A percentile compares a stretch with the other conserved stretches of the same genome.
Evolutionary conservation across 2,888 invertebrate genomes (phyloP).

Genomic region (Temnothorax rugatulus): DNA sequence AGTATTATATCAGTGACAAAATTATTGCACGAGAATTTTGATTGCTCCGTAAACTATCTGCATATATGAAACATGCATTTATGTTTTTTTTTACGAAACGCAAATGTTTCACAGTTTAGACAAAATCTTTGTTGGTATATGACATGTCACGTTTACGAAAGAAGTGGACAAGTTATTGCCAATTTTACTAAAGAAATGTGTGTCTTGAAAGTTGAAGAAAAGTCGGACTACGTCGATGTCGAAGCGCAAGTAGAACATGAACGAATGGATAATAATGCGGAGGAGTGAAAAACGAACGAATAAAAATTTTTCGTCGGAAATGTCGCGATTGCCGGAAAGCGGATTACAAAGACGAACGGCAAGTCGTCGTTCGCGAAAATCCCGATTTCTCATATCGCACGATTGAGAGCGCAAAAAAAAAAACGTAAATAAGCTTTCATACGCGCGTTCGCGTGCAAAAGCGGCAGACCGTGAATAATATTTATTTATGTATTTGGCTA

Average conservation of each 20-base stretch:
- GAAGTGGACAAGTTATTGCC: slow-evolving; percentile 39
- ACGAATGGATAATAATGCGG: slow-evolving; percentile 51
- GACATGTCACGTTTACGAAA: slow-evolving; percentile 13
- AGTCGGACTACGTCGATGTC: slow-evolving; percentile 34
- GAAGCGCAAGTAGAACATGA: slow-evolving; percentile 32
- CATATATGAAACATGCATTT: neutral
- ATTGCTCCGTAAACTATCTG: neutral
- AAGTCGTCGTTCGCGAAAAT: slow-evolving; percentile 44
- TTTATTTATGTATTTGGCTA: slow-evolving; percentile 5
- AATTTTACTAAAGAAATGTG: slow-evolving; percentile 26
- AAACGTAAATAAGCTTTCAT: slow-evolving; percentile 46
- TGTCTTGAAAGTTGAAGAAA: slow-evolving; percentile 35
- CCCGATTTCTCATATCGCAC: slow-evolving; percentile 45
- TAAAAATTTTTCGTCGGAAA: slow-evolving; percentile 51
- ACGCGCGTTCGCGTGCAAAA: neutral
- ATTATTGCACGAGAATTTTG: neutral
- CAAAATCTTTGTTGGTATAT: neutral
- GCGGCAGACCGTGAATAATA: neutral
- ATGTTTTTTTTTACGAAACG: neutral
- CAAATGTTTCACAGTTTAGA: slow-evolving; percentile 16
- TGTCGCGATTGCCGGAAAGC: slow-evolving; percentile 55
- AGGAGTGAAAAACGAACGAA: slow-evolving; percentile 47
- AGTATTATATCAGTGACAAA: neutral
- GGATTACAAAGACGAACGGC: slow-evolving; percentile 55
- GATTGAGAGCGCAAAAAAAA: slow-evolving; percentile 40